A percentile compares a stretch with the other conserved stretches of the same genome.
phyloP scores from a whole-genome alignment of 2,888 invertebrate genomes.

The Andricus quercusramuli region DNA sequence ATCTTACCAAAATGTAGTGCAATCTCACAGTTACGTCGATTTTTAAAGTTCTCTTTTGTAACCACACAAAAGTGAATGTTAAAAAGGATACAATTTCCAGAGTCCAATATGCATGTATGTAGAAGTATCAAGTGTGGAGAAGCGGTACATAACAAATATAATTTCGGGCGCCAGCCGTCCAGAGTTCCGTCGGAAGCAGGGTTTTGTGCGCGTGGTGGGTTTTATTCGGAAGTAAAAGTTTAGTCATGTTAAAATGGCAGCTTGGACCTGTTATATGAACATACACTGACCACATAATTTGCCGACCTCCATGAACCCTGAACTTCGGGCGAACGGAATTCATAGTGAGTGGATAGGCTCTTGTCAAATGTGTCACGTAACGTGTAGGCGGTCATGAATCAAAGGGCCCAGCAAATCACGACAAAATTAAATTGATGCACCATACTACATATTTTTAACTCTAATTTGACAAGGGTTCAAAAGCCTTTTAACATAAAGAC shows the following conservation, averaged over 20 bases:
- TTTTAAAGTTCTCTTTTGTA: neutral
- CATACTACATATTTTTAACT: slow-evolving; percentile 8
- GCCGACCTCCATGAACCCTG: slow-evolving; percentile 44
- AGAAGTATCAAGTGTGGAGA: neutral
- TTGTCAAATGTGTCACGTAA: slow-evolving; percentile 39
- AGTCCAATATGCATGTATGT: neutral
- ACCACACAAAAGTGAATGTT: neutral
- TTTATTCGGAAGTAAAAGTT: slow-evolving; percentile 73
- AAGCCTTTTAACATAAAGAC: neutral
- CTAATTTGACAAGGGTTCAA: slow-evolving; percentile 15
- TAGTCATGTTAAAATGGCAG: slow-evolving; percentile 65
- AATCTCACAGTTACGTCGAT: neutral
- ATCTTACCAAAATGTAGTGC: too few species aligned
- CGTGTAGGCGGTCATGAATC: slow-evolving; percentile 30
- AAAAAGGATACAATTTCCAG: neutral
- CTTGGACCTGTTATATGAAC: slow-evolving; percentile 15
- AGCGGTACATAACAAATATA: slow-evolving; percentile 52
- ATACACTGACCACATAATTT: slow-evolving; percentile 42
- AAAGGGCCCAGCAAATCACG: slow-evolving; percentile 29
- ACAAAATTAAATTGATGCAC: slow-evolving; percentile 29
- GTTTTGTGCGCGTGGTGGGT: slow-evolving; percentile 54
- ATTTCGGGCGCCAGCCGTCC: slow-evolving; percentile 72
- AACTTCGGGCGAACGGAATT: slow-evolving; percentile 28
- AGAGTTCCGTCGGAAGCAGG: slow-evolving; percentile 68
- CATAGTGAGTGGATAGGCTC: neutral